A percentile compares a stretch with the other conserved stretches of the same genome.
Evolutionary conservation across 2,797 vertebrate genomes (phyloP).

Genomic region (Malurus splendens): DNA sequence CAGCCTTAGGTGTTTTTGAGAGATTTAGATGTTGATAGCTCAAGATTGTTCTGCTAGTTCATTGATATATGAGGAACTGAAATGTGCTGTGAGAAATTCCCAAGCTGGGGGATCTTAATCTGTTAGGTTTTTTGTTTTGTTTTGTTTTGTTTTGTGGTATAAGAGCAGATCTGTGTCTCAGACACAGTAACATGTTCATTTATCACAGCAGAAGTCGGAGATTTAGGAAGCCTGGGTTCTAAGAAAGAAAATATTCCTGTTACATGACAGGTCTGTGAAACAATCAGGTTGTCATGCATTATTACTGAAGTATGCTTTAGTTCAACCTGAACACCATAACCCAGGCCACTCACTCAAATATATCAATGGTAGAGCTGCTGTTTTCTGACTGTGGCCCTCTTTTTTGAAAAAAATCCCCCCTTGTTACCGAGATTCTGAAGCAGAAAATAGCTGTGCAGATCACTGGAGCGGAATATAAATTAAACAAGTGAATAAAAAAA

Average conservation of each 20-base stretch:
- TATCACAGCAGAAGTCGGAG: neutral
- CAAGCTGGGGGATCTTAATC: neutral
- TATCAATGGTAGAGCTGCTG: neutral
- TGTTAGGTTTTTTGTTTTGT: neutral
- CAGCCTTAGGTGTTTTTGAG: neutral
- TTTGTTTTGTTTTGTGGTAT: neutral
- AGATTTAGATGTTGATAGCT: neutral
- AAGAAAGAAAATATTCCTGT: neutral
- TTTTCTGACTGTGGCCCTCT: neutral
- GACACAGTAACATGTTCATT: neutral
- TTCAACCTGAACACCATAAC: neutral
- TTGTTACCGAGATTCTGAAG: neutral
- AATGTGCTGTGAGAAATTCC: neutral
- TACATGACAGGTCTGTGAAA: neutral
- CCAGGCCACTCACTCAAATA: neutral
- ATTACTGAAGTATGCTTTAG: neutral
- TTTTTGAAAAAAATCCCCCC: neutral
- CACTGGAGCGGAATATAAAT: neutral
- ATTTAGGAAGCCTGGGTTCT: neutral
- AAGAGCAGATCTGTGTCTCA: neutral
- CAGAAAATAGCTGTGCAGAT: neutral
- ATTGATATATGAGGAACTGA: neutral
- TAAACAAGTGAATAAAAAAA: neutral
- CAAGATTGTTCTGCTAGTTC: neutral
- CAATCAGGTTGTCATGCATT: neutral